Evolutionary conservation across 2,888 invertebrate species (phyloP), one percentile per base, ranked within the genome.

Genomic region (Aelia acuminata): DNA sequence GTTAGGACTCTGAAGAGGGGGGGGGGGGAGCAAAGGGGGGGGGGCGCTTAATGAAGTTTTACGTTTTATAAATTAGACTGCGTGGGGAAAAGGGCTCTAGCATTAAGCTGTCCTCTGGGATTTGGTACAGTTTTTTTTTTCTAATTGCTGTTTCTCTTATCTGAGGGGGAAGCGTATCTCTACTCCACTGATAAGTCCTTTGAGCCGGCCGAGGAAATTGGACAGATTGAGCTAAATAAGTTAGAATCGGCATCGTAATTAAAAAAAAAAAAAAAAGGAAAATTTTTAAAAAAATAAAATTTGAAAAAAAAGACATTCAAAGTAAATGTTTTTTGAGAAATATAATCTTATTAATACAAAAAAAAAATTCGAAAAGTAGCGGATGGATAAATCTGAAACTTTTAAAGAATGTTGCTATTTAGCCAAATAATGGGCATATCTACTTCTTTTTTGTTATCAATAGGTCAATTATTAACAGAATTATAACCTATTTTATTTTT

Each of bases 41-140:
- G 39, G 31, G 84, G 22, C n/a, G 49, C 49, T 84, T 84, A 84
- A 84, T 84, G 84, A 84, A 84, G 84, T 48, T 84, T 84, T 84
- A 84, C 49, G 35, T 84, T 84, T 84, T 84, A 84, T 84, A 84
- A 50, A 84, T 84, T 84, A 50, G 84, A 84, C 63, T 31, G 18
- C 5, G 31, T 4, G 31, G 35, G 31, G 31, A 10, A 15, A n/a
- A 15, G 4, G 15, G 63, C 26, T 15, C 26, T 1, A n/a, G 35
- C 63, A 70, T 70, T 70, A 70, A 70, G 63, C 63, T 70, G 63
- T 70, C 63, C 63, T 20, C 63, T 18, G 63, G 63, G 63, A 70
- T 70, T 70, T 35, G 63, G 57, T 26, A 10, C 26, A 57, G 57
- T n/a, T 31, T 7, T 70, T 7, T 70, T 63, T 70, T 4, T 70